A percentile compares a stretch with the other conserved stretches of the same genome.
phyloP scores from a whole-genome alignment of 1,140 invertebrate genomes.

The Drosophila busckii region DNA sequence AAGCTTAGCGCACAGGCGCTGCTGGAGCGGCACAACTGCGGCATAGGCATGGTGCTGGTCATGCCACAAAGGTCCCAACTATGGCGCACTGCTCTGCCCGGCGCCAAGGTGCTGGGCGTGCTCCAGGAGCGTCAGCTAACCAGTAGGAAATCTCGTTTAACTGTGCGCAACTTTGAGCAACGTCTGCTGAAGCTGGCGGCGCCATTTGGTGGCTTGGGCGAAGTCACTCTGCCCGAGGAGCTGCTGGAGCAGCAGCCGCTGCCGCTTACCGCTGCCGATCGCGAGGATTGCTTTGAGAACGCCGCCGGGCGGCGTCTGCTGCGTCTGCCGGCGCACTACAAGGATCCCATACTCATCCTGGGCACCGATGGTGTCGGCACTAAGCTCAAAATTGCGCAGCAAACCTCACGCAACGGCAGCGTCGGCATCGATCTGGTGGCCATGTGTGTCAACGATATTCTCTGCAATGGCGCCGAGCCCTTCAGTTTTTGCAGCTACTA shows the following conservation, averaged over 20 bases:
- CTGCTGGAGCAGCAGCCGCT: slow-evolving; percentile 1
- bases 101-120: slow-evolving; percentile 64
- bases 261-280: not conserved
- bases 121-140: slow-evolving; percentile 21
- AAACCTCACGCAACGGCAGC: slow-evolving; percentile 86
- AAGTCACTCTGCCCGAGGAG: slow-evolving; percentile 10
- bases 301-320: slow-evolving; percentile 47
- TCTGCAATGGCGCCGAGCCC: slow-evolving; percentile 96
- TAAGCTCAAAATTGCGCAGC: slow-evolving; percentile 95
- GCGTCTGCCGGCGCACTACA: slow-evolving; percentile 79
- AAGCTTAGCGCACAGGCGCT: slow-evolving; percentile 87
- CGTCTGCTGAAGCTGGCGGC: slow-evolving; percentile 32
- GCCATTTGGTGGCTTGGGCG: slow-evolving; percentile 40
- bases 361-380: slow-evolving; percentile 98
- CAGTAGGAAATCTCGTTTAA: slow-evolving; percentile 1
- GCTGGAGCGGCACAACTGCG: slow-evolving; percentile 95
- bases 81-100: slow-evolving; percentile 46
- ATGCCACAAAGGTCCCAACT: slow-evolving; percentile 45
- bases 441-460: slow-evolving; percentile 99
- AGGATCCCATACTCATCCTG: slow-evolving; percentile 93
- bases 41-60: slow-evolving; percentile 93
- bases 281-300: slow-evolving; percentile 46
- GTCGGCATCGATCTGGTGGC: slow-evolving; percentile 98
- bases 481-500: slow-evolving; percentile 98
- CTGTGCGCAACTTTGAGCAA: slow-evolving; percentile 64